Percentiles rank a stretch among this genome's conserved stretches.
Evolutionary conservation across 1,140 invertebrate species (phyloP).

Genomic region (Heterodera schachtii): DNA sequence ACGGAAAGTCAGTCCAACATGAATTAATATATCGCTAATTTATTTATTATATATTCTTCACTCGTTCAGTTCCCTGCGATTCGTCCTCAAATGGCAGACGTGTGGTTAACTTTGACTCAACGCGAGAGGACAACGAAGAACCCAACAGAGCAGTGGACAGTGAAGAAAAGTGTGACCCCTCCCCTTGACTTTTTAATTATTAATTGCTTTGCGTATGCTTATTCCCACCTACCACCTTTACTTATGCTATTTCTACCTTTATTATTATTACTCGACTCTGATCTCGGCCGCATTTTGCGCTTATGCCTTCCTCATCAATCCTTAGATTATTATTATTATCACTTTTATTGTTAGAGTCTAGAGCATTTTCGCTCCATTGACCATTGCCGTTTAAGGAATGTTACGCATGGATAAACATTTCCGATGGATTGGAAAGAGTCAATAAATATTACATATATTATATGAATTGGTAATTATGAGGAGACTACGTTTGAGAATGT

Average conservation of each 20-base stretch:
- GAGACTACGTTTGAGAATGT: constrained; percentile 49
- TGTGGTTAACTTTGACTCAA: constrained; percentile 9
- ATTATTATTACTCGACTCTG: not conserved
- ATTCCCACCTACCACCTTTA: too few relatives aligned
- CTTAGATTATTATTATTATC: not conserved
- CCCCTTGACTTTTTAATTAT: not conserved
- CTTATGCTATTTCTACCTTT: too few relatives aligned
- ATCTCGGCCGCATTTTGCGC: constrained; percentile 17
- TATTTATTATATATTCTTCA: not conserved
- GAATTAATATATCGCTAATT: not conserved
- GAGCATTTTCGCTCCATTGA: not conserved
- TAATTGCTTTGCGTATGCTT: not conserved
- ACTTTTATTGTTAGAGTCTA: not conserved
- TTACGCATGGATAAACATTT: not conserved
- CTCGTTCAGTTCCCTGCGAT: not conserved
- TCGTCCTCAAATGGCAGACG: not conserved
- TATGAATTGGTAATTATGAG: not conserved
- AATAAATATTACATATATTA: not conserved
- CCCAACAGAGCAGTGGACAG: not conserved
- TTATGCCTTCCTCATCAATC: not conserved
- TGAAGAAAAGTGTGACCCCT: not conserved
- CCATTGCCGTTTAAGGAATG: not conserved
- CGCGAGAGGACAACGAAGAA: not conserved
- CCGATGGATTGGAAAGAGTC: too few relatives aligned
- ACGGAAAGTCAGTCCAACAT: not conserved